Base-by-base conservation (phyloP, 2,888 invertebrate species). In the Xestia rhomboidea region DNA sequence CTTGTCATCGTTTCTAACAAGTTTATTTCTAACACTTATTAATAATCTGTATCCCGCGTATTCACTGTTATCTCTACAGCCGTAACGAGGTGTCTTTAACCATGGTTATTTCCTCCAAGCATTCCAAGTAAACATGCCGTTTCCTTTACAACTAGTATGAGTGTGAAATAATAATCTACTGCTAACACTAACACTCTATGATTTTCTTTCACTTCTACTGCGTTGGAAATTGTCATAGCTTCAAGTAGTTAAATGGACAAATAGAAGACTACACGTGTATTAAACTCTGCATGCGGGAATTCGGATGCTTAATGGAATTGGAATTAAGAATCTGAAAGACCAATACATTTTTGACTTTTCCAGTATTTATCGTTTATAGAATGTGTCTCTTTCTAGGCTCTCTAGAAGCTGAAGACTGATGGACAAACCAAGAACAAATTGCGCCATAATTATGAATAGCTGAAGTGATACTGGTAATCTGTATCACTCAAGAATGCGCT, bases 81-180 rank as follows among this genome's bases (percentile, higher is more conserved):
- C 21, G 44, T 80, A 80, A 84, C 74, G 41, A 73, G 73, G 27
- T 70, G 44, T 67, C 57, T 68, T 63, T 74, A 74, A 81, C 64
- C 57, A 79, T 71, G 62, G 70, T 74, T 49, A 84, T 82, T 82
- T 51, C 30, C 49, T 71, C 24, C 66, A 41, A 67, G 49, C 73
- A 60, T 77, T 69, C 30, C 34, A 34, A 34, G 21, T 76, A 62
- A 70, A 79, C 79, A 62, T 49, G 67, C 67, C 24, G 63, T 74
- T 84, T 82, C 82, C 82, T 84, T 70, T 51, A 51, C 27, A 84
- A 74, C 74, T 68, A 62, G 62, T 73, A 84, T 79, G 46, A 73
- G 84, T 80, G 84, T 84, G 34, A 71, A 82, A 84, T 82, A 68
- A 84, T 84, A 49, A 68, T 81, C 11, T 81, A 75, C 49, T 66